Evolutionary conservation across 1,140 invertebrate species (phyloP).

Genomic region (Tribolium castaneum): DNA sequence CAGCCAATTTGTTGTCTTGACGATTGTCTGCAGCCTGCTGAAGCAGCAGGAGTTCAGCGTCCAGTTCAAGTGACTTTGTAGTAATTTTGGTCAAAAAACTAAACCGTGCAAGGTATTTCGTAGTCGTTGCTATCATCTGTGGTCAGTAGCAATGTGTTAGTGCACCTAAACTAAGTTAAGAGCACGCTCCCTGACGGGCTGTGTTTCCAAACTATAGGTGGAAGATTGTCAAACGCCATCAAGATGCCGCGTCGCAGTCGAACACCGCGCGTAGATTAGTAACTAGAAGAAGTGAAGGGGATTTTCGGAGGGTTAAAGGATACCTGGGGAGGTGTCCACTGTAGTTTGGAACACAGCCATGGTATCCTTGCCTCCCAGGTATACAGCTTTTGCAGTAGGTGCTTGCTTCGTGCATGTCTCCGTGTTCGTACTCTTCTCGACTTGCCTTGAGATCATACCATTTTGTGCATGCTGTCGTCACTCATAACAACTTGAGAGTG

Average conservation of each 20-base stretch:
- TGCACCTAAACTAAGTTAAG: slow-evolving; percentile 48
- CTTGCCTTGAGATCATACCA: neutral
- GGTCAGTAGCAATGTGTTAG: slow-evolving; percentile 52
- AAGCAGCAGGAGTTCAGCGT: slow-evolving; percentile 4
- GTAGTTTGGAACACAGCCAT: slow-evolving; percentile 76
- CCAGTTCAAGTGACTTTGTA: neutral
- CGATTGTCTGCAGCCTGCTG: neutral
- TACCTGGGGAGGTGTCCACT: slow-evolving; percentile 68
- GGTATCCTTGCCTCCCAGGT: slow-evolving; percentile 74
- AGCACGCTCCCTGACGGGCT: slow-evolving; percentile 61
- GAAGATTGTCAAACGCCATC: slow-evolving; percentile 58
- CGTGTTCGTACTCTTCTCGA: neutral
- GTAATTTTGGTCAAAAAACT: slow-evolving; percentile 12
- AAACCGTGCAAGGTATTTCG: neutral
- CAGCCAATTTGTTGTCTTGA: slow-evolving; percentile 20
- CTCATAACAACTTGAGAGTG: neutral
- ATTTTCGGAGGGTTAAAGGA: slow-evolving; percentile 61
- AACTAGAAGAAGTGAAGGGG: slow-evolving; percentile 35
- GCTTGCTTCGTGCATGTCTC: slow-evolving; percentile 38
- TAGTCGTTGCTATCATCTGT: slow-evolving; percentile 45
- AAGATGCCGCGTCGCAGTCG: slow-evolving; percentile 39
- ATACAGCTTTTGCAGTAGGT: slow-evolving; percentile 57
- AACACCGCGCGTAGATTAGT: slow-evolving; percentile 38
- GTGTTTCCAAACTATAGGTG: slow-evolving; percentile 66
- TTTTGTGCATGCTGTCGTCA: slow-evolving; percentile 22